Base-by-base conservation (phyloP, 2,888 invertebrate species). In the Zhuqinia jingwanae region DNA sequence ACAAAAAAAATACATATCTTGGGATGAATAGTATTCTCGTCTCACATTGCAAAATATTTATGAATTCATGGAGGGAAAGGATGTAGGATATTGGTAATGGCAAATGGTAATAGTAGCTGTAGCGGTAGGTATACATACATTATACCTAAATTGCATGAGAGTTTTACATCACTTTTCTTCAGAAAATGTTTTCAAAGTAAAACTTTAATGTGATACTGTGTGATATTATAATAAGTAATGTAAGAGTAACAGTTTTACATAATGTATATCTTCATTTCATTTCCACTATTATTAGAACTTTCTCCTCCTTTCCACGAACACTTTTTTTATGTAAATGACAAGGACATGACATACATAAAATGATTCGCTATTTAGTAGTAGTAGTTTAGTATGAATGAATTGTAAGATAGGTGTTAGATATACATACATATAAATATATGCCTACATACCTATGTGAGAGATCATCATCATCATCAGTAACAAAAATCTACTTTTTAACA, bases 331-430 rank as follows among this genome's bases (percentile, higher is more conserved):
- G 68, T 68, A 68, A 68, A 68, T 68, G 68, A 68, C 68, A 68
- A 68, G 68, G 68, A 68, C 68, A 68, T 68, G 68, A 68, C 68
- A 68, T 68, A 68, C 68, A 68, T 68, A 45, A 63, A 10, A 8
- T 42, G 20, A 68, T 60, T 15, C 13, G n/a, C 15, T 36, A 36
- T 3, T 36, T 36, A 36, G 8, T n/a, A n/a, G n/a, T n/a, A n/a
- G n/a, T n/a, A n/a, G n/a, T n/a, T n/a, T n/a, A 36, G 36, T 6
- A 36, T 36, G 36, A 36, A 36, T 36, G 36, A 6, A 36, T 36
- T 3, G 8, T 36, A 36, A 8, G 36, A 6, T 36, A 36, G 36
- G 36, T 36, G 36, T 36, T 36, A 36, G 36, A 3, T 36, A 36
- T 8, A 36, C 8, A 36, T 6, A 36, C 36, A 36, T 36, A 36